Base-by-base conservation (phyloP, 2,888 invertebrate species). In the Polydrusus tereticollis region DNA sequence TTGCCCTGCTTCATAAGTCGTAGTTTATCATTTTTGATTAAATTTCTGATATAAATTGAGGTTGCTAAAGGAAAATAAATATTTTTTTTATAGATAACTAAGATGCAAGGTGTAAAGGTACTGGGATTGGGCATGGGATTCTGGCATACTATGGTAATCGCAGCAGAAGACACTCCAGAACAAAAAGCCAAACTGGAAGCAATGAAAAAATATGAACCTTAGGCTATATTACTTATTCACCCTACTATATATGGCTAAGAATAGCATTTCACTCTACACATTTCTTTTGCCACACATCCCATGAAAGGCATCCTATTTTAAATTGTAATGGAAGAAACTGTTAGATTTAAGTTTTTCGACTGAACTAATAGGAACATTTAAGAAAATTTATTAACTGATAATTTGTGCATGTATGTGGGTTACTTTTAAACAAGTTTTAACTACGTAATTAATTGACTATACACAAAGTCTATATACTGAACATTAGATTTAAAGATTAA, bases 101-200 rank as follows among this genome's bases (percentile, higher is more conserved):
- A 90, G 72, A 87, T 94, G 86, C 92, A 92, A 65, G 93, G 93
- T 36, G 86, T 94, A 72, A 92, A 93, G 85, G 90, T 95, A 76
- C 89, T 92, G 50, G 90, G 92, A 75, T 90, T 97, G 43, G 86
- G 94, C 1, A 94, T 96, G 91, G 97, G 97, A 2, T 91, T 90
- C 81, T 94, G 94, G 2, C 97, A 97, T 86, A 93, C 95, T 1
- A 86, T 96, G 78, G 85, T 96, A 80, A 87, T 93, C 59, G 91
- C 89, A 14, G 85, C 89, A 20, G 88, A 90, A 77, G 89, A 90
- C 55, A 88, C 90, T 0, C 90, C 91, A 14, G 90, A 91, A 77
- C 92, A 92, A 73, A 88, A 88, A 77, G 87, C 87, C 58, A 89
- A 88, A 78, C 83, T 93, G 67, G 87, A 88, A 58, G 88, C 88